Conservation (phyloP, 1,140 invertebrate species). For the Campoletis sonorensis region DNA sequence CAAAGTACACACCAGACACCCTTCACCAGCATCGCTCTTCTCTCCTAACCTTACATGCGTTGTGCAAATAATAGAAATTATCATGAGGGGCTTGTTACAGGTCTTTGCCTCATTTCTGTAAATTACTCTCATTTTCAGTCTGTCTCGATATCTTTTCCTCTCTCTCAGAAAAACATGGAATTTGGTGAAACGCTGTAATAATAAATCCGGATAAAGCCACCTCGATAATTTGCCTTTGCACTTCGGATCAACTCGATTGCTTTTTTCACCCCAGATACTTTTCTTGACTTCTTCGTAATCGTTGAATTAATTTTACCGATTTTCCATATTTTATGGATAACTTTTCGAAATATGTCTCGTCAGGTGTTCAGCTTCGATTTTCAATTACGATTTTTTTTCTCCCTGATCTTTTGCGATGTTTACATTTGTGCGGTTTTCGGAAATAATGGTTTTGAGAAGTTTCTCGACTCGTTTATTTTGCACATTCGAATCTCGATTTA, state of each 20-base stretch:
- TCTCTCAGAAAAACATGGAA: not conserved
- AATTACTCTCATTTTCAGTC: constrained; percentile 33
- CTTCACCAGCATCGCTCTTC: not conserved
- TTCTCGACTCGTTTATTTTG: too few relatives aligned
- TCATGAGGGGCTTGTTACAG: not conserved
- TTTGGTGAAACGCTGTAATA: not conserved
- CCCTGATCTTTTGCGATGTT: too few relatives aligned
- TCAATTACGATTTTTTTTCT: too few relatives aligned
- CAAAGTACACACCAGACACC: constrained; percentile 1
- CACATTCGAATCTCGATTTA: too few relatives aligned
- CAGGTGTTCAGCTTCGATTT: too few relatives aligned
- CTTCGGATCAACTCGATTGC: constrained; percentile 20
- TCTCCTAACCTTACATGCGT: constrained; percentile 29
- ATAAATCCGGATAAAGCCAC: constrained; percentile 26
- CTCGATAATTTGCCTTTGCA: constrained; percentile 2
- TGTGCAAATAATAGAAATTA: constrained; percentile 5
- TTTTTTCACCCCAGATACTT: not conserved
- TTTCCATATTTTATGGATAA: not conserved
- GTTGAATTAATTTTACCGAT: not conserved
- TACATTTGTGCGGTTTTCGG: too few relatives aligned
- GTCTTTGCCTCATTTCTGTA: constrained; percentile 51
- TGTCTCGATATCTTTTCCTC: not conserved
- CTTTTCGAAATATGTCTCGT: too few relatives aligned
- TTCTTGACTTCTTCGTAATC: not conserved
- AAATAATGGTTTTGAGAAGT: too few relatives aligned